Base-by-base conservation (phyloP, 2,888 invertebrate genomes). In the Cosmia pyralina region DNA sequence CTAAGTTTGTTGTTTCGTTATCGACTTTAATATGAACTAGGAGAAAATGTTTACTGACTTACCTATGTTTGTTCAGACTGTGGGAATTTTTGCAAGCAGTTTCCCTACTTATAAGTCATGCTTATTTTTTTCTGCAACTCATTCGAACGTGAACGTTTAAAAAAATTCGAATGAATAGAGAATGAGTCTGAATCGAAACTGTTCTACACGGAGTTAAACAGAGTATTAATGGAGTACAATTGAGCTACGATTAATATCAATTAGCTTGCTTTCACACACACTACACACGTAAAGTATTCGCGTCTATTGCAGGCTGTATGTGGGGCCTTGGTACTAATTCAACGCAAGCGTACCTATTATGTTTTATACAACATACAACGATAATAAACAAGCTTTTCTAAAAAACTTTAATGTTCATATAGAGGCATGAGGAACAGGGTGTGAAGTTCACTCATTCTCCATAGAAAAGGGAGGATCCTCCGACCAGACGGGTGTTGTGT, bases 1-100 rank as follows among this genome's bases (percentile, higher is more conserved):
- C 52, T 58, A 81, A 82, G 72, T 81, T 81, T 28, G 67, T 68
- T 34, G 58, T 64, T 71, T 52, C 17, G 50, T 48, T 58, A 70
- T 75, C 17, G 57, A 76, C 57, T 70, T 69, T 22, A 60, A 19
- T 67, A 67, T 59, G 15, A 34, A 28, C 57, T 72, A 15, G 15
- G 22, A 34, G 34, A 41, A 41, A 53, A 50, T 64, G 22, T 62
- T 57, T 34, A 52, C 19, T 7, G 15, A 34, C 13, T 48, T 48
- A 81, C 60, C 46, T 48, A 34, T 2, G 34, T 63, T 76, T 38
- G 44, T 38, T 13, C 13, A 63, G 46, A 19, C 13, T 48, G 22
- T 70, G 22, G 48, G 46, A 75, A 5, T 41, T 17, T 46, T 44
- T 34, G 19, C 34, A 53, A 38, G 3, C 13, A 11, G 15, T 34